These are phyloP conservation scores for Antheraea pernyi DNA, from an alignment of 1,140 invertebrate genomes.

Conservation along the genomic window DNA sequence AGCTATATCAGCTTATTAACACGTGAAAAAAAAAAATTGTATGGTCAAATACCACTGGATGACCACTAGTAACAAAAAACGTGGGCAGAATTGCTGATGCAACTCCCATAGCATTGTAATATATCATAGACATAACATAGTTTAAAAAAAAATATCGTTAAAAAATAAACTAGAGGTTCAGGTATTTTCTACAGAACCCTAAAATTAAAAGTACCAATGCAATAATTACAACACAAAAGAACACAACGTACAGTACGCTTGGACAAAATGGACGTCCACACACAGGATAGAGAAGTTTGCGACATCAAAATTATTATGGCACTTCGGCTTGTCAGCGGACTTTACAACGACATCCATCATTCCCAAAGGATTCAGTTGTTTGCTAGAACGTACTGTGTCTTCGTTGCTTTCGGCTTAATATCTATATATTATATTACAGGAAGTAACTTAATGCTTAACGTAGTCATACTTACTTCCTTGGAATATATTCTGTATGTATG, in stretches of 20 bases:
- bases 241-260: background rate
- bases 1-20: no score
- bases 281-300: background rate
- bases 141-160: no score
- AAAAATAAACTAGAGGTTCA: no score
- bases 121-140: no score
- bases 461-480: background rate
- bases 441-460: background rate
- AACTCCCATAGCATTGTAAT: no score
- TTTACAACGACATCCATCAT: background rate
- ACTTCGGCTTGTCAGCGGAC: background rate
- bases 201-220: background rate
- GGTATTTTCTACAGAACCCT: background rate
- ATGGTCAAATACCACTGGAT: no score
- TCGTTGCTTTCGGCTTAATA: background rate
- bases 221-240: background rate
- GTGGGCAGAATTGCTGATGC: no score
- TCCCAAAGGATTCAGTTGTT: background rate
- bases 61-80: no score
- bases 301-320: background rate
- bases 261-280: background rate
- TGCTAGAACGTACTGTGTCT: background rate
- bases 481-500: background rate
- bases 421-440: background rate
- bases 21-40: no score